phyloP scores from a whole-genome alignment of 2,113 vertebrate species.

The Macquaria ambigua region DNA sequence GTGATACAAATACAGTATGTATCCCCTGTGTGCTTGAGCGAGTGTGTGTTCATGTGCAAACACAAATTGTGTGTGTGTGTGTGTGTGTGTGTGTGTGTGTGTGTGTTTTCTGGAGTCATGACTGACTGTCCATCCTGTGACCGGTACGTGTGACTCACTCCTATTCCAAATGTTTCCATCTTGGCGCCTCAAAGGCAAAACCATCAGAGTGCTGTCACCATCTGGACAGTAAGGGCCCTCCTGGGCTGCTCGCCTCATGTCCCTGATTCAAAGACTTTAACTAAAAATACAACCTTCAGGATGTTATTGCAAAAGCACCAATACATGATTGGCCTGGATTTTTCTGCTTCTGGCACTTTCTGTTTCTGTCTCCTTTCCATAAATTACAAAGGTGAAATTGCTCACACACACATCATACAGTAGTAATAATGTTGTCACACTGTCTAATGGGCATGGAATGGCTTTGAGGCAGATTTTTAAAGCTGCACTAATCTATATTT shows the following conservation, averaged over 20 bases:
- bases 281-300: conserved; percentile 79
- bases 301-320: conserved; percentile 78
- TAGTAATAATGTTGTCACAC: conserved; percentile 57
- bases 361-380: conserved; percentile 68
- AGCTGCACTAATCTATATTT: not conserved
- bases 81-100: conserved; percentile 15
- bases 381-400: conserved; percentile 69
- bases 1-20: conserved; percentile 3
- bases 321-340: conserved; percentile 73
- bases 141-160: conserved; percentile 75
- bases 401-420: conserved; percentile 66
- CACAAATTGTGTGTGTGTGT: conserved; percentile 27
- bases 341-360: conserved; percentile 58
- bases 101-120: conserved; percentile 47
- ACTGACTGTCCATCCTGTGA: conserved; percentile 68
- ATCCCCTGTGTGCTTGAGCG: conserved; percentile 13
- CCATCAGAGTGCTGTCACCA: conserved; percentile 56
- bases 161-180: conserved; percentile 70
- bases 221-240: conserved; percentile 55
- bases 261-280: conserved; percentile 62
- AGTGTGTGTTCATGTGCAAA: not conserved
- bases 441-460: conserved; percentile 47
- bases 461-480: conserved; percentile 44
- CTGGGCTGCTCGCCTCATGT: conserved; percentile 52
- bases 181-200: conserved; percentile 67